Evolutionary conservation across 2,888 invertebrate species (phyloP), one percentile per base, ranked within the genome.

Genomic region (Rugalucina vietnamica): DNA sequence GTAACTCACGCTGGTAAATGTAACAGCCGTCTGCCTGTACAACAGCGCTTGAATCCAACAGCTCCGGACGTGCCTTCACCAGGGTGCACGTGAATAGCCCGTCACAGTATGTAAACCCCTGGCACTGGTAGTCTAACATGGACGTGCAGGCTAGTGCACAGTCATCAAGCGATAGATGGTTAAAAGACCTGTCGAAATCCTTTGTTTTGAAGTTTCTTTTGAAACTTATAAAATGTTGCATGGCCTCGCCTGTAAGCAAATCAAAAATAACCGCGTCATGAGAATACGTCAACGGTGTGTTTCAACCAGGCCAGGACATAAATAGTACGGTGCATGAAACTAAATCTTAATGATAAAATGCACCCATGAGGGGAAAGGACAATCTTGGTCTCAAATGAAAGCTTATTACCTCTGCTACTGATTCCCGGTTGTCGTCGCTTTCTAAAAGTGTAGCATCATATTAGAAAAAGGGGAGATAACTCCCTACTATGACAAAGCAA

Each of bases 61-160:
- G 57, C 39, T 88, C 84, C 0, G 89, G 87, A 36, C 89, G 85
- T 8, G 74, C 65, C n/a, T 79, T 76, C 18, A 84, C 84, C 32
- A 90, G 71, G 10, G 74, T 60, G 76, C 91, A 91, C 27, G 77
- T 71, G 1, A 90, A 88, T 0, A 69, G 71, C 12, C 79, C 74
- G 60, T 81, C 87, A 74, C 90, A 91, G 79, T 91, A 92, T 36
- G 83, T 84, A 77, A 91, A 92, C 1, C 89, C 88, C 21, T 84
- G 73, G 77, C 92, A 92, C 70, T 84, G 80, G 60, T 88, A 91
- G 0, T 43, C 29, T n/a, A 71, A 57, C 21, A 86, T 81, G 0
- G 72, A 54, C 1, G 88, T 54, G 79, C 92, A 92, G 2, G 88
- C 81, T 0, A 81, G 75, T 0, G 92, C 91, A 70, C 92, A 92